A percentile compares a stretch with the other conserved stretches of the same genome.
Evolutionary conservation across 2,888 invertebrate genomes (phyloP).

Genomic region (Dynastes hyllus): DNA sequence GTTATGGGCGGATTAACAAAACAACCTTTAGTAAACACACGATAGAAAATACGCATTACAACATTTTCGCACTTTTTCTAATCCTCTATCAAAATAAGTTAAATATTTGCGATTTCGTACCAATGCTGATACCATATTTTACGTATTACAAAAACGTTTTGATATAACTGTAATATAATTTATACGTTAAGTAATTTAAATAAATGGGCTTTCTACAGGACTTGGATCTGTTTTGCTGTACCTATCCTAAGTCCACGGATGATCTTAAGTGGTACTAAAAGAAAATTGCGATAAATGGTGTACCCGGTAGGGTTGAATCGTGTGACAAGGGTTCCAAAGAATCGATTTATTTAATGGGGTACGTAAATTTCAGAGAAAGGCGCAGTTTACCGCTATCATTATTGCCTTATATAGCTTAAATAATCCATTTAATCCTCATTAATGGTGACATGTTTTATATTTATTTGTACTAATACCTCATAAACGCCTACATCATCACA

Average conservation of each 20-base stretch:
- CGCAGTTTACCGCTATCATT: slow-evolving; percentile 4
- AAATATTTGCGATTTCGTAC: no score
- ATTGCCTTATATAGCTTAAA: neutral
- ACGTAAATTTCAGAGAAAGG: slow-evolving; percentile 14
- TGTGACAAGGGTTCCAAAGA: slow-evolving; percentile 27
- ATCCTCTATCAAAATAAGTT: no score
- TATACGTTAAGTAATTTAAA: neutral
- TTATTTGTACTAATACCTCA: slow-evolving; percentile 18
- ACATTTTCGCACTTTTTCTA: no score
- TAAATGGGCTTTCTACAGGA: slow-evolving; percentile 24
- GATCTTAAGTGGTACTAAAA: slow-evolving; percentile 26
- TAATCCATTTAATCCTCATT: slow-evolving; percentile 23
- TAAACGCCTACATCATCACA: slow-evolving; percentile 23
- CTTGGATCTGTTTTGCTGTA: slow-evolving; percentile 32
- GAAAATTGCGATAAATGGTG: slow-evolving; percentile 35
- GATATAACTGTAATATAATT: no score
- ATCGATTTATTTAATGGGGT: slow-evolving; percentile 22
- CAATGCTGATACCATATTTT: no score
- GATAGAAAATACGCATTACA: no score
- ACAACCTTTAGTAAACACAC: no score
- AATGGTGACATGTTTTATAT: slow-evolving; percentile 9
- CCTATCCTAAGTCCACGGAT: slow-evolving; percentile 33
- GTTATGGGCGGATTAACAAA: no score
- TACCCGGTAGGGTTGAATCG: slow-evolving; percentile 9
- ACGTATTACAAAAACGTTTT: no score